phyloP scores from a whole-genome alignment of 2,797 vertebrate species.

The Notoglanidium macrostoma region DNA sequence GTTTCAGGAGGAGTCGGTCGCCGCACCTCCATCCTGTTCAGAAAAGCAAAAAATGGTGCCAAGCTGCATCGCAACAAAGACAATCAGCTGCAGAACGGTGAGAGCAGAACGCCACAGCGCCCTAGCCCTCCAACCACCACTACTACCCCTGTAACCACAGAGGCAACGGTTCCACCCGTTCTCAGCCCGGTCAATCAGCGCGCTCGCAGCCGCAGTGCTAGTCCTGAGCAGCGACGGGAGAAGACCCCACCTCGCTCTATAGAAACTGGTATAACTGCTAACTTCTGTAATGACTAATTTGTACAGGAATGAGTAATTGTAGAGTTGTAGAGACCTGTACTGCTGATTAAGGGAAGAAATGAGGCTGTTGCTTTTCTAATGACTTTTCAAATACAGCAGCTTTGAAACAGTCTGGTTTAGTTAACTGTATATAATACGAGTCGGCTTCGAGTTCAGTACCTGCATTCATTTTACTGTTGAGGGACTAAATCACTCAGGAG shows the following conservation, averaged over 20 bases:
- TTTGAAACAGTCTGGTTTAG: neutral
- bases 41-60: constrained; percentile 84
- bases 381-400: too few species aligned
- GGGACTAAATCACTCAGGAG: neutral
- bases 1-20: constrained; percentile 76
- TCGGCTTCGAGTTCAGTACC: neutral
- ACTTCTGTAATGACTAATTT: constrained; percentile 23
- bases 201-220: constrained; percentile 67
- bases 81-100: constrained; percentile 73
- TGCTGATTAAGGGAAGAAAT: neutral
- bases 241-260: constrained; percentile 72
- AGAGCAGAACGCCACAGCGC: constrained; percentile 54
- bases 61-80: constrained; percentile 84
- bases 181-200: constrained; percentile 68
- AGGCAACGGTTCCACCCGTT: constrained; percentile 59
- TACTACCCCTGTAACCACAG: constrained; percentile 63
- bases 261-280: constrained; percentile 76
- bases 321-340: neutral
- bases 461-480: neutral
- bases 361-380: neutral
- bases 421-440: neutral
- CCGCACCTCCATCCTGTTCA: constrained; percentile 82
- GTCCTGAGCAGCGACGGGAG: constrained; percentile 76
- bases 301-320: neutral
- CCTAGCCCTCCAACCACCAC: constrained; percentile 57